Percentiles rank a stretch among this genome's conserved stretches.
Evolutionary conservation across 2,888 invertebrate species (phyloP).

Genomic region (Athalia rosae): DNA sequence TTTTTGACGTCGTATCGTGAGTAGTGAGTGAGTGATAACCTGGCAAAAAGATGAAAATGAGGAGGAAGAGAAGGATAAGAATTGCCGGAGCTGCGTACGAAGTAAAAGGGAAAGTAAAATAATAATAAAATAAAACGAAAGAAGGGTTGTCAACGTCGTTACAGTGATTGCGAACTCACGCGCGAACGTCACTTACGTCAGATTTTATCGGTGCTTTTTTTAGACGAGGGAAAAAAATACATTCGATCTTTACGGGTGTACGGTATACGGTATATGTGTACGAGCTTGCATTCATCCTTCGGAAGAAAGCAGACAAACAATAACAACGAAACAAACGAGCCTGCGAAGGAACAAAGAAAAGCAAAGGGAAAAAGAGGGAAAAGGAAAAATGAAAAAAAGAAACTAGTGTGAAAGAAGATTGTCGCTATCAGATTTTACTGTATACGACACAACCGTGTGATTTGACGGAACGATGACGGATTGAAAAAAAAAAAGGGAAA

Average conservation of each 20-base stretch:
- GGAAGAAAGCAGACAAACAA: background rate
- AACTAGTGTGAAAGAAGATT: no score
- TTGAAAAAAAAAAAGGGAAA: no score
- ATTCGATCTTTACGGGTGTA: background rate
- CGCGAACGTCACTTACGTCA: background rate
- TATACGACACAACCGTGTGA: no score
- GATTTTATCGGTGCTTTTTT: slow-evolving; percentile 4
- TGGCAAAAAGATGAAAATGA: background rate
- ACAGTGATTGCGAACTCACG: slow-evolving; percentile 14
- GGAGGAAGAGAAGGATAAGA: no score
- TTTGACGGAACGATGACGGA: no score
- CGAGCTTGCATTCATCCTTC: background rate
- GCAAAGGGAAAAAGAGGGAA: background rate
- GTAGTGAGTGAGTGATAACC: background rate
- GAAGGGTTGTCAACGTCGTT: slow-evolving; percentile 14
- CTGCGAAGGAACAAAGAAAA: background rate
- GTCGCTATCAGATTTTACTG: no score
- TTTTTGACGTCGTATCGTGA: no score
- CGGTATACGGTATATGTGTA: background rate
- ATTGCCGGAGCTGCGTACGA: no score
- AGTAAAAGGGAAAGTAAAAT: no score
- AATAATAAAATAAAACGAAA: background rate
- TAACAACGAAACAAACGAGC: background rate
- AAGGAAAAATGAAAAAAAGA: background rate
- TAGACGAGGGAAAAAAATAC: background rate